Conservation (phyloP, 2,113 vertebrate genomes). For the Ammodytes dubius region DNA sequence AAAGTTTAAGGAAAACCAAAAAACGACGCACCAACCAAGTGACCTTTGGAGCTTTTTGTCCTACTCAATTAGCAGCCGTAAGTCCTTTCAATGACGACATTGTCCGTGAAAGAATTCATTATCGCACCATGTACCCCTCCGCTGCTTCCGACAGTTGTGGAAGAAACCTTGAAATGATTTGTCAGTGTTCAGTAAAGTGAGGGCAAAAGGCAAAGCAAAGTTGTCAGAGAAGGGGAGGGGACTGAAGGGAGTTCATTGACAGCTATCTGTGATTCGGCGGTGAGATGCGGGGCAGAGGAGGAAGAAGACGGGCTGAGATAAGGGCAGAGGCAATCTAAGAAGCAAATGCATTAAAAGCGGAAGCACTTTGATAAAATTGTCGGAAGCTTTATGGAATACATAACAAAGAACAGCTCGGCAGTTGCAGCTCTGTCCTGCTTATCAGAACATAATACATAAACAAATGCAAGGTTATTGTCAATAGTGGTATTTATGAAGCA, state of each 20-base stretch:
- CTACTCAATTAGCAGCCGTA: conserved; percentile 53
- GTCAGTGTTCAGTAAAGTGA: conserved; percentile 16
- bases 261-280: conserved; percentile 65
- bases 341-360: conserved; percentile 64
- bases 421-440: conserved; percentile 42
- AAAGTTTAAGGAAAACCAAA: conserved; percentile 23
- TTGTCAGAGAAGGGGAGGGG: conserved; percentile 15
- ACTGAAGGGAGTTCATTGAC: conserved; percentile 46
- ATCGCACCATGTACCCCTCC: conserved; percentile 39
- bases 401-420: conserved; percentile 50
- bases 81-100: conserved; percentile 56
- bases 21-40: conserved; percentile 14
- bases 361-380: conserved; percentile 68
- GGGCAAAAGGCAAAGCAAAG: conserved; percentile 54
- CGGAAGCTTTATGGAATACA: conserved; percentile 59
- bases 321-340: conserved; percentile 64
- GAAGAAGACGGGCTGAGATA: conserved; percentile 51
- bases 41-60: conserved; percentile 50
- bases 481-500: conserved; percentile 17
- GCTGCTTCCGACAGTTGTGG: conserved; percentile 13
- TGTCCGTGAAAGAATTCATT: conserved; percentile 56
- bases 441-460: conserved; percentile 41
- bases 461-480: conserved; percentile 41
- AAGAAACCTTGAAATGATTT: conserved; percentile 16
- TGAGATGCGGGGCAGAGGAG: conserved; percentile 50